phyloP scores from a whole-genome alignment of 2,888 invertebrate species.

The Diplazon laetatorius region DNA sequence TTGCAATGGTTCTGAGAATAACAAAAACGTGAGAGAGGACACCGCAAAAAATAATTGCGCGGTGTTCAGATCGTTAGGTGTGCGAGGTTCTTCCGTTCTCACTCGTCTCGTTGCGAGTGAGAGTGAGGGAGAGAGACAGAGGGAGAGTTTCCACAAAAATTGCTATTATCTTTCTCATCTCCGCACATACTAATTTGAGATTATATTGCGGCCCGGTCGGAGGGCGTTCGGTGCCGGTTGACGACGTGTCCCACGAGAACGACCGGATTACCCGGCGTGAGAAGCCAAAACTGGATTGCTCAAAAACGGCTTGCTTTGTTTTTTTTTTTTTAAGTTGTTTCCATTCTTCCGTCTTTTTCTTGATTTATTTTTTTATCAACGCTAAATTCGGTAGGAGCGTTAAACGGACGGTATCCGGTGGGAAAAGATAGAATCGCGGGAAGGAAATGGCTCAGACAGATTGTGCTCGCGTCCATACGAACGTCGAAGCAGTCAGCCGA shows the following conservation, averaged over 20 bases:
- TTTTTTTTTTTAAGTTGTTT: neutral
- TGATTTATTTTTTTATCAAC: neutral
- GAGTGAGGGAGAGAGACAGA: too few relatives aligned
- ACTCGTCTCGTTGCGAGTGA: neutral
- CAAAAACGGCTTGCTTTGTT: neutral
- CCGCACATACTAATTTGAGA: slow-evolving; percentile 46
- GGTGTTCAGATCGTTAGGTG: slow-evolving; percentile 48
- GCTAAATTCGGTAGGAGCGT: slow-evolving; percentile 1
- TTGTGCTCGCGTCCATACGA: neutral
- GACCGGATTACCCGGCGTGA: slow-evolving; percentile 14
- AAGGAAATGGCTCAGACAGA: neutral
- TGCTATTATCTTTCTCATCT: slow-evolving; percentile 46
- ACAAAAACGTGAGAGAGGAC: slow-evolving; percentile 31
- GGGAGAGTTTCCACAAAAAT: slow-evolving; percentile 14
- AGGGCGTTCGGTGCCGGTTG: slow-evolving; percentile 6
- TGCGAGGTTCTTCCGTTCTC: slow-evolving; percentile 19
- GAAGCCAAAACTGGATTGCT: neutral
- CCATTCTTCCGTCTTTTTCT: neutral
- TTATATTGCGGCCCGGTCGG: slow-evolving; percentile 19
- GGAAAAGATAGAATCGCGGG: neutral
- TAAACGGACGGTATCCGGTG: neutral
- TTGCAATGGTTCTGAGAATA: slow-evolving; percentile 49
- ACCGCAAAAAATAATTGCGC: slow-evolving; percentile 46
- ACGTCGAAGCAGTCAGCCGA: neutral
- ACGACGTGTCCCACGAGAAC: slow-evolving; percentile 21